These are phyloP conservation scores for Drosophila melanica DNA, from an alignment of 1,140 invertebrate species.

Conservation along the genomic window DNA sequence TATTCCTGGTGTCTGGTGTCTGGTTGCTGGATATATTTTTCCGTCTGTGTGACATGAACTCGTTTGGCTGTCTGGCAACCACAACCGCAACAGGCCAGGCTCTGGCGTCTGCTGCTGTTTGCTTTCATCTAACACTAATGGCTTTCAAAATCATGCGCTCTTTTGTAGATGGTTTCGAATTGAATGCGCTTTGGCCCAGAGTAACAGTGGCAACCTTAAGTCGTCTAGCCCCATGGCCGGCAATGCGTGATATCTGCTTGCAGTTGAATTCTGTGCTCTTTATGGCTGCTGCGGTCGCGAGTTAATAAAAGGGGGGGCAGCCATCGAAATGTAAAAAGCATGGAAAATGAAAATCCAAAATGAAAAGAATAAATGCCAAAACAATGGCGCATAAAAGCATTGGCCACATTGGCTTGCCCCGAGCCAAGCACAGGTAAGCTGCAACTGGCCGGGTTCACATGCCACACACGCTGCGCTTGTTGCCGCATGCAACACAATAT, in stretches of 20 bases:
- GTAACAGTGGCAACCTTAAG: constrained; percentile 1
- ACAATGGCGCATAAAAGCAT: neutral
- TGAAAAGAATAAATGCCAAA: constrained; percentile 27
- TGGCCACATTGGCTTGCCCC: constrained; percentile 6
- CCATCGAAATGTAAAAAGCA: constrained; percentile 44
- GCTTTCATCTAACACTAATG: constrained; percentile 46
- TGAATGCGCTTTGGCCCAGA: constrained; percentile 18
- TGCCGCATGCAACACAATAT: constrained; percentile 8
- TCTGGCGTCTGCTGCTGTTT: constrained; percentile 12
- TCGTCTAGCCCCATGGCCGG: neutral
- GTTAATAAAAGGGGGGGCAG: constrained; percentile 47
- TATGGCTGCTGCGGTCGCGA: neutral
- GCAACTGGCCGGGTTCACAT: neutral
- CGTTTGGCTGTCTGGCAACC: constrained; percentile 35
- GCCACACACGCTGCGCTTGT: neutral
- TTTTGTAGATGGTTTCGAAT: constrained; percentile 37
- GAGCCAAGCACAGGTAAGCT: constrained; percentile 10
- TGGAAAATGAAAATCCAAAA: constrained; percentile 46
- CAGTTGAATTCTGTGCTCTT: constrained; percentile 7
- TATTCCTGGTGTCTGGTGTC: neutral
- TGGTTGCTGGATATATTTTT: neutral
- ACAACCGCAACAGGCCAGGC: constrained; percentile 55
- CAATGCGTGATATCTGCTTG: constrained; percentile 2
- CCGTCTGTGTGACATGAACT: constrained; percentile 10
- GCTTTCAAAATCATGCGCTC: constrained; percentile 44